Percentiles rank a stretch among this genome's conserved stretches.
phyloP scores from a whole-genome alignment of 2,113 vertebrate species.

The Tretioscincus oriximinensis region DNA sequence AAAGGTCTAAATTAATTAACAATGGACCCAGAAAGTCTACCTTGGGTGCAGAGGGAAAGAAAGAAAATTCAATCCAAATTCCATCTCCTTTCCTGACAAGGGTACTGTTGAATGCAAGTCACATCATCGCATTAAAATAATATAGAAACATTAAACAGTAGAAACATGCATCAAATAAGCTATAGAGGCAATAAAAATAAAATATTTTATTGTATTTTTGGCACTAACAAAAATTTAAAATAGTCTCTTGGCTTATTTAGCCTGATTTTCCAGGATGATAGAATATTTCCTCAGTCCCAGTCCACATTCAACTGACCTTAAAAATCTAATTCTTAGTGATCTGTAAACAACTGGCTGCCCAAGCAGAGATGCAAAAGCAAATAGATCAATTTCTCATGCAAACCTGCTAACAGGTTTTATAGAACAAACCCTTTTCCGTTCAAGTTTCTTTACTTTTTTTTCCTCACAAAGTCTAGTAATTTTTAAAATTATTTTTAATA shows the following conservation, averaged over 20 bases:
- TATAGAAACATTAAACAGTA: no score
- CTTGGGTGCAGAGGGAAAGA: no score
- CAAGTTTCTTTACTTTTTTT: slow-evolving; percentile 35
- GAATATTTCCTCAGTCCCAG: slow-evolving; percentile 17
- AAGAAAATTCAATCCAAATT: no score
- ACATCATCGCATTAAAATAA: neutral
- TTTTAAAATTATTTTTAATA: no score
- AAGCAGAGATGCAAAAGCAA: slow-evolving; percentile 44
- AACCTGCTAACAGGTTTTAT: slow-evolving; percentile 10
- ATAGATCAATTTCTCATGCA: slow-evolving; percentile 44
- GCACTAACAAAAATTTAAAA: slow-evolving; percentile 9
- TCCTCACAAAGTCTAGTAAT: neutral
- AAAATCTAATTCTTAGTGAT: slow-evolving; percentile 22
- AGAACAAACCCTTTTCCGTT: slow-evolving; percentile 31
- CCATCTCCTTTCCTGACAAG: no score
- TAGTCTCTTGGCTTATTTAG: neutral
- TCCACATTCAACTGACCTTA: slow-evolving; percentile 14
- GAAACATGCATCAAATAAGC: no score
- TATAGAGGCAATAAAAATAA: no score
- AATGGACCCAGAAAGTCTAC: no score
- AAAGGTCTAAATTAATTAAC: no score
- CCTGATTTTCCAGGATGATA: slow-evolving; percentile 9
- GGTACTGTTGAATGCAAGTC: neutral
- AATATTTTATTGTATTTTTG: no score
- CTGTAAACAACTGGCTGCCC: slow-evolving; percentile 50